A percentile compares a stretch with the other conserved stretches of the same genome.
Conservation (phyloP, 2,797 vertebrate species). For the Poliocrania exsul region DNA sequence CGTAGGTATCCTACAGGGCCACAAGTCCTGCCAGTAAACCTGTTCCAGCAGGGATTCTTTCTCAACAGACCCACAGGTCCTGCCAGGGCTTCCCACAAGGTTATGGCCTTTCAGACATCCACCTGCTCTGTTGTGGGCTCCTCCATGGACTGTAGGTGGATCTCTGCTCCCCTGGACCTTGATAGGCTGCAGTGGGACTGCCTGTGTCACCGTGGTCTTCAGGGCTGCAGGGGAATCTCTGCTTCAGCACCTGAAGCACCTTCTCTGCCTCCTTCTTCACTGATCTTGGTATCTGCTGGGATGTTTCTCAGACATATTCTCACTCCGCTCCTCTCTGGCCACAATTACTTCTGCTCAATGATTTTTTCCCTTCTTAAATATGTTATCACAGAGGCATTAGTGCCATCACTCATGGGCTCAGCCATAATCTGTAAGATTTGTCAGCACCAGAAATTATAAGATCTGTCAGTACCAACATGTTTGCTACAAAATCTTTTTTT, state of each 20-base stretch:
- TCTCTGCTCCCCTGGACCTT: background rate
- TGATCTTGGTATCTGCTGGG: no score
- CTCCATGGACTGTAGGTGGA: no score
- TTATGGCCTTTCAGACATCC: background rate
- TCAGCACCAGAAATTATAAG: background rate
- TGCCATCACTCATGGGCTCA: background rate
- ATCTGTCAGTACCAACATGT: background rate
- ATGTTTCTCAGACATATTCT: background rate
- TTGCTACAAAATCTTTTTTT: background rate
- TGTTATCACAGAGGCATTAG: background rate
- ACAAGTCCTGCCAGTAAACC: background rate
- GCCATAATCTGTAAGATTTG: background rate
- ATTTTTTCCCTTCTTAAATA: background rate
- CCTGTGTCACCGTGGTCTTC: background rate
- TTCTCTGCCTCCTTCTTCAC: background rate
- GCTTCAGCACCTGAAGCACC: background rate
- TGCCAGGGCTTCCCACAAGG: background rate
- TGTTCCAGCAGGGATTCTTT: background rate
- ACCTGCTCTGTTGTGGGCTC: background rate
- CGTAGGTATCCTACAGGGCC: background rate
- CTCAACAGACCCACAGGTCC: rapidly evolving
- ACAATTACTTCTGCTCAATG: background rate
- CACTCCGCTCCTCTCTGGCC: background rate
- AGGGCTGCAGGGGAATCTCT: background rate
- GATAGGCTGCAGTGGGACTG: rapidly evolving